Base-by-base conservation (phyloP, 2,888 invertebrate species). In the Orthosia gracilis region DNA sequence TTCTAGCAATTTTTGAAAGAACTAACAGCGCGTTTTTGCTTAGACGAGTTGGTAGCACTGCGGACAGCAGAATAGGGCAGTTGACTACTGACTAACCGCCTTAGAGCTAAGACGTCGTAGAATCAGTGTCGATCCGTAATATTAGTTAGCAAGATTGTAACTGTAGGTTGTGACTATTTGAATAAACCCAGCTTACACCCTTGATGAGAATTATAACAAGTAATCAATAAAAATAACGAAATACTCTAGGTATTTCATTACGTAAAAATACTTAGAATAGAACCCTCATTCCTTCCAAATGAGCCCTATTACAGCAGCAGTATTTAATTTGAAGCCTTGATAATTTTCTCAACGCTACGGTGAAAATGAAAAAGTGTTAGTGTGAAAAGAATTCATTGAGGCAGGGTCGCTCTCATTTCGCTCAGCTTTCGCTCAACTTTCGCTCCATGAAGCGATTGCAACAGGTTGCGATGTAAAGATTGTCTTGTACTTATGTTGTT, bases 391-490 rank as follows among this genome's bases (percentile, higher is more conserved):
- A 69, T 76, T 83, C 81, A 78, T 73, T 71, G 70, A 66, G 31
- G 62, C 49, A 58, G 57, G 45, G 61, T n/a, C 59, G 75, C 66
- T 80, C 68, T 80, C 67, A 85, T 84, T 84, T 70, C 65, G 52
- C 61, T 62, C 54, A 58, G 59, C 57, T 61, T 69, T 80, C 21
- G 61, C n/a, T n/a, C n/a, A n/a, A n/a, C n/a, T n/a, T n/a, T n/a
- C n/a, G n/a, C 58, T 81, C 62, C 64, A 55, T 66, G 83, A 80
- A 85, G 64, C 50, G 21, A 17, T 69, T 61, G 85, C 84, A 84
- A 84, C 84, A 84, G 84, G 84, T 84, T 70, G 75, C 45, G 45
- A 78, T 70, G 72, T 82, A 71, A 81, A 79, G 69, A 80, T 84
- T 72, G 73, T 75, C 67, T 73, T 75, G 62, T 71, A 73, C 65